phyloP scores from a whole-genome alignment of 2,113 vertebrate species.

The Hoplias malabaricus region DNA sequence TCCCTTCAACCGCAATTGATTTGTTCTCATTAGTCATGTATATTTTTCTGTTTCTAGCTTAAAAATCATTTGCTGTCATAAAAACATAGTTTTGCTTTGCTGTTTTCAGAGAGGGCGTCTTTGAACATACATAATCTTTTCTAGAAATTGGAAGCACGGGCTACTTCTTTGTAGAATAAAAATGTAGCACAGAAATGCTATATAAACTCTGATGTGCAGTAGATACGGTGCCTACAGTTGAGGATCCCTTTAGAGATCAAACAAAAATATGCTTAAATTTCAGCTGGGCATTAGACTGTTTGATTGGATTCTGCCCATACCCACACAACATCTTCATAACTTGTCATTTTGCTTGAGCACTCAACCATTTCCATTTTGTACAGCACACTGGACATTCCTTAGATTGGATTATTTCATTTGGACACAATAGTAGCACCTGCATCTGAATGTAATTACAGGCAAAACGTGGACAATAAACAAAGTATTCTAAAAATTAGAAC shows the following conservation, averaged over 20 bases:
- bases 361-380: constrained; percentile 18
- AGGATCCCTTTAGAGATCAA: neutral
- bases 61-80: too few relatives aligned
- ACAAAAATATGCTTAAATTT: neutral
- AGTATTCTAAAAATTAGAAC: too few relatives aligned
- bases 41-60: constrained; percentile 31
- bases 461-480: too few relatives aligned
- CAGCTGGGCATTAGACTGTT: too few relatives aligned
- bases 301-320: too few relatives aligned
- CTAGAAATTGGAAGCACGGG: too few relatives aligned
- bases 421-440: neutral
- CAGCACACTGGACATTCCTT: neutral
- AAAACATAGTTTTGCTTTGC: too few relatives aligned
- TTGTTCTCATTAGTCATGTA: constrained; percentile 19
- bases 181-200: neutral
- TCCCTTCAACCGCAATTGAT: constrained; percentile 21
- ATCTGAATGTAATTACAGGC: neutral
- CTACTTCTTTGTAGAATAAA: too few relatives aligned
- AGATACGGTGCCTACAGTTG: neutral
- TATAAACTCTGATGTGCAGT: neutral
- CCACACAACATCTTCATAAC: constrained; percentile 6
- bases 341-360: neutral
- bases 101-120: too few relatives aligned
- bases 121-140: too few relatives aligned
- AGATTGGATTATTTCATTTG: neutral